Base-by-base conservation (phyloP, 2,797 vertebrate species). In the Geranospiza caerulescens region DNA sequence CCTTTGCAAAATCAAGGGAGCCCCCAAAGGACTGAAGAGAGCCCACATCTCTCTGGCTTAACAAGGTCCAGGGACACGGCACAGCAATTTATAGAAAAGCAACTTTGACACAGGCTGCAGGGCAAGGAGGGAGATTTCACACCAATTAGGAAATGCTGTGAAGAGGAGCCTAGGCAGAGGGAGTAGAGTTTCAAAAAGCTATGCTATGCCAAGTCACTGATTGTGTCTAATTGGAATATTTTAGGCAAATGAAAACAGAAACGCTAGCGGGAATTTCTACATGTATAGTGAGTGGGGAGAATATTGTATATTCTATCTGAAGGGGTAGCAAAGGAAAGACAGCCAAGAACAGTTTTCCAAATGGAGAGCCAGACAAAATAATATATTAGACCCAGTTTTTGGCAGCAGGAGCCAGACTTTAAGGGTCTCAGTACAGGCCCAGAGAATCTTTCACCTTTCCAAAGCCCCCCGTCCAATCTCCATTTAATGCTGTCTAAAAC, bases 201-300 rank as follows among this genome's bases (percentile, higher is more conserved):
- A 8, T 0, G 38, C n/a, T 64, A 33, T 75, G 89, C 93, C 94
- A 95, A 93, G 85, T 50, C 52, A 5, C 62, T 62, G 66, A 45
- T 70, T 87, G 47, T 40, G 38, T 44, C 33, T 66, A 73, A 90
- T 31, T 48, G 70, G 76, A 87, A 76, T 94, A 95, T 95, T 90
- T 95, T 82, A 89, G 66, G n/a, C 47, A 84, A 96, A 90, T 26
- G 62, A 93, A 93, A 95, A 76, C 64, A 93, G 67, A 87, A 95
- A 75, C 1, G 1, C 82, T 34, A 72, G 62, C 2, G 2, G 82
- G 85, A 83, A 86, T 95, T 87, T 79, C 12, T 33, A 21, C 10
- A 4, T 50, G 33, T 75, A 36, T 2, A 68, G 34, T 2, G 18
- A 91, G 21, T 3, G 9, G 16, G 42, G 60, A 91, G 45, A 62